phyloP scores from a whole-genome alignment of 2,797 vertebrate species.

The Atherinosoma microstoma region DNA sequence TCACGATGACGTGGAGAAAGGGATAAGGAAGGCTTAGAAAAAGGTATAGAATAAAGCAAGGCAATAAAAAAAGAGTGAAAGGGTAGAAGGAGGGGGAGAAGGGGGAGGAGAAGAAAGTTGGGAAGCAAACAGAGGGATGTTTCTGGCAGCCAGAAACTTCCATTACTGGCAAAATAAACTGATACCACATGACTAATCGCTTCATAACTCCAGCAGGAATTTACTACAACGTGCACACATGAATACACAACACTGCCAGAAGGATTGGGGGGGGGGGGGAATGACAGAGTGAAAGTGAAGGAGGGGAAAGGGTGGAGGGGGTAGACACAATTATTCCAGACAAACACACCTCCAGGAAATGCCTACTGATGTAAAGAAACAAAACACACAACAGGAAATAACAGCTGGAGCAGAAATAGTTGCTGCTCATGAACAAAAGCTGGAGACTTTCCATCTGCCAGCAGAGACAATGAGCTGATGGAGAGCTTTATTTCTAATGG shows the following conservation, averaged over 20 bases:
- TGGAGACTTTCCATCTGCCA: not conserved
- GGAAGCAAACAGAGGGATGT: slow-evolving; percentile 24
- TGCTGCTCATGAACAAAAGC: not conserved
- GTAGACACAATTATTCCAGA: slow-evolving; percentile 17
- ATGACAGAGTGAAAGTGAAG: not conserved
- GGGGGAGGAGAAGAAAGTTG: not conserved
- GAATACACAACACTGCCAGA: not conserved
- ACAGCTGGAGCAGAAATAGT: slow-evolving; percentile 36
- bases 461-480: not conserved
- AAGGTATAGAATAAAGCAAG: slow-evolving; percentile 14
- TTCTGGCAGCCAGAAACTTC: slow-evolving; percentile 64
- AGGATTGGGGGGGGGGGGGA: not conserved
- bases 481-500: not conserved
- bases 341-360: slow-evolving; percentile 52
- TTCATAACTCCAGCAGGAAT: slow-evolving; percentile 59
- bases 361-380: slow-evolving; percentile 29
- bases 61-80: slow-evolving; percentile 15
- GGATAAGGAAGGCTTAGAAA: not conserved
- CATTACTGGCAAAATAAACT: slow-evolving; percentile 73
- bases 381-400: slow-evolving; percentile 48
- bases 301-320: not conserved
- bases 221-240: slow-evolving; percentile 44
- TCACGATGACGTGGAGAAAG: slow-evolving; percentile 8
- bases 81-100: not conserved
- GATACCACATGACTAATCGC: slow-evolving; percentile 74